Conservation (phyloP, 2,797 vertebrate species). For the Sebastes matsubarae region DNA sequence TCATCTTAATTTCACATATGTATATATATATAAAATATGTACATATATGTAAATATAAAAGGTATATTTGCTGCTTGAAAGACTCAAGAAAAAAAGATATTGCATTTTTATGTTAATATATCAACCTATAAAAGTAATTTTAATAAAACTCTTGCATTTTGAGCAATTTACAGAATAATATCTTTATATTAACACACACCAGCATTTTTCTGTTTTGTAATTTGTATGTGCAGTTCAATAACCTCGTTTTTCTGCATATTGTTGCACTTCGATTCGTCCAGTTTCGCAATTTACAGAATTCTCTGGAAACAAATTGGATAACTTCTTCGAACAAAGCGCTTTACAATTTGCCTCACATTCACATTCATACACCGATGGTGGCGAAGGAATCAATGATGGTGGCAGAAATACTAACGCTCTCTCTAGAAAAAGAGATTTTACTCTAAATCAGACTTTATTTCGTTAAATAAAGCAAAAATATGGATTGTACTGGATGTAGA, state of each 20-base stretch:
- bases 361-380: not conserved
- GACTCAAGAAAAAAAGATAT: not conserved
- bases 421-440: not conserved
- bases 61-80: not conserved
- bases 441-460: not conserved
- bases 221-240: not conserved
- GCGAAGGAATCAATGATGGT: not conserved
- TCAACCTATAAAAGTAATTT: not conserved
- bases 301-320: not conserved
- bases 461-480: not conserved
- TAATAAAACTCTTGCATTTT: not conserved
- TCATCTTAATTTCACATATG: constrained; percentile 5
- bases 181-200: not conserved
- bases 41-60: not conserved
- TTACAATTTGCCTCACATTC: not conserved
- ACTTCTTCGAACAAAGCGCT: not conserved
- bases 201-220: not conserved
- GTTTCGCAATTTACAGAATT: not conserved
- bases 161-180: not conserved
- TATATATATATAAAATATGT: not conserved
- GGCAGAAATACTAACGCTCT: not conserved
- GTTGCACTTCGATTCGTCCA: not conserved
- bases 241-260: not conserved
- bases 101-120: not conserved
- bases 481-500: not conserved